Evolutionary conservation across 2,113 vertebrate species (phyloP), one percentile per base, ranked within the genome.

Genomic region (Mastomys coucha): DNA sequence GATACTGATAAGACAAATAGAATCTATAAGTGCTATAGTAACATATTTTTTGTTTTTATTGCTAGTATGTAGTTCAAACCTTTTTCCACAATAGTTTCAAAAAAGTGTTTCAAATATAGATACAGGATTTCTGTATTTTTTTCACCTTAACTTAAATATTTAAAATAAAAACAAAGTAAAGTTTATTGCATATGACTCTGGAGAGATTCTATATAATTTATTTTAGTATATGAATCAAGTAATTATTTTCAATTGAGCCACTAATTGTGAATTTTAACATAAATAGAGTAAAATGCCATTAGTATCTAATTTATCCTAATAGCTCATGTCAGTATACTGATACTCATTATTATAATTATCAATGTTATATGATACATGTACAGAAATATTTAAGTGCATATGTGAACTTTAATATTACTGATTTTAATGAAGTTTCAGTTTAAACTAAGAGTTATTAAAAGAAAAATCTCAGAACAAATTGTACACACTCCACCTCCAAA

Each of bases 251-350:
- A 93, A 72, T 56, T 75, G 65, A 89, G 22, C 2, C 19, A 88
- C 88, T 94, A 75, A 89, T 89, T 51, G 88, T 91, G 1, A 90
- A 89, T 82, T 73, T 75, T 28, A 93, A 94, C 65, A 42, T 78
- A 60, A 89, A 94, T 65, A 13, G 14, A 72, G 1, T 45, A 28
- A 36, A 56, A 31, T 70, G 17, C 0, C 91, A 10, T 13, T 51
- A 63, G 8, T 88, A 56, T 73, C 2, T 92, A 73, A 8, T 88
- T 95, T 7, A 92, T 93, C 22, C 10, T 72, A 63, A 17, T 92
- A 67, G 58, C 26, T 84, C n/a, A 31, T 60, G 45, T 88, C 69
- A 77, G 24, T 28, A 60, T 88, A 56, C 45, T 56, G 0, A 90
- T 93, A 72, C 0, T 93, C 56, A 67, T 67, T 5, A 70, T 81